Evolutionary conservation across 2,113 vertebrate species (phyloP).

Genomic region (Ophiodon elongatus): DNA sequence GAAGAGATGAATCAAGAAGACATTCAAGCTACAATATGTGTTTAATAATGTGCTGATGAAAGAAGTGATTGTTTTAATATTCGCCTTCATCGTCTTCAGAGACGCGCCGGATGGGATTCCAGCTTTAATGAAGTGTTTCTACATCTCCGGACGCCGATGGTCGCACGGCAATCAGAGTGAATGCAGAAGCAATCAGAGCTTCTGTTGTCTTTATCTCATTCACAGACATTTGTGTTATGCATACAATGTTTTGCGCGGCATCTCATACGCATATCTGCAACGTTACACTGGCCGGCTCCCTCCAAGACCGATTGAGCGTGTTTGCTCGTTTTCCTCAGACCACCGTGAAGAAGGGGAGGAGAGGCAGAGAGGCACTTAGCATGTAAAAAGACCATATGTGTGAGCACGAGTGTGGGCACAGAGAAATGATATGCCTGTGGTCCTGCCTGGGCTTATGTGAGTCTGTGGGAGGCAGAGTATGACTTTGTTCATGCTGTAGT

Average conservation of each 20-base stretch:
- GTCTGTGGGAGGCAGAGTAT: conserved; percentile 68
- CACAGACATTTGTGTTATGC: neutral
- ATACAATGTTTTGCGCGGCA: conserved; percentile 4
- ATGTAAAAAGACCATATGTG: conserved; percentile 75
- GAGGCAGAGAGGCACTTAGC: conserved; percentile 57
- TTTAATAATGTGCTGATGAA: conserved; percentile 16
- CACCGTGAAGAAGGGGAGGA: conserved; percentile 68
- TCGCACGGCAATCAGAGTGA: neutral
- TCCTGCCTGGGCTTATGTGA: conserved; percentile 62
- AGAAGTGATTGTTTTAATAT: conserved; percentile 16
- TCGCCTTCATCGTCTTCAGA: conserved; percentile 13
- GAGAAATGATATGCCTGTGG: conserved; percentile 68
- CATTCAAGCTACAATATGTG: neutral
- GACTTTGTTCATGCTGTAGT: conserved; percentile 62
- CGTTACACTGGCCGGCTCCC: conserved; percentile 21
- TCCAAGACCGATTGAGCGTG: conserved; percentile 27
- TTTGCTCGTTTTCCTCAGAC: conserved; percentile 61
- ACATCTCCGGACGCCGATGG: neutral
- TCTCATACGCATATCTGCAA: conserved; percentile 32
- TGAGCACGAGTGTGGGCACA: conserved; percentile 73
- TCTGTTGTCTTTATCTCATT: neutral
- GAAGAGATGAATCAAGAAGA: neutral
- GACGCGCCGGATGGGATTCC: conserved; percentile 17
- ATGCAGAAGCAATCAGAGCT: conserved; percentile 15
- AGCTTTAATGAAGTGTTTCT: conserved; percentile 6